Evolutionary conservation across 2,797 vertebrate species (phyloP), one percentile per base, ranked within the genome.

Genomic region (Chloroceryle amazona): DNA sequence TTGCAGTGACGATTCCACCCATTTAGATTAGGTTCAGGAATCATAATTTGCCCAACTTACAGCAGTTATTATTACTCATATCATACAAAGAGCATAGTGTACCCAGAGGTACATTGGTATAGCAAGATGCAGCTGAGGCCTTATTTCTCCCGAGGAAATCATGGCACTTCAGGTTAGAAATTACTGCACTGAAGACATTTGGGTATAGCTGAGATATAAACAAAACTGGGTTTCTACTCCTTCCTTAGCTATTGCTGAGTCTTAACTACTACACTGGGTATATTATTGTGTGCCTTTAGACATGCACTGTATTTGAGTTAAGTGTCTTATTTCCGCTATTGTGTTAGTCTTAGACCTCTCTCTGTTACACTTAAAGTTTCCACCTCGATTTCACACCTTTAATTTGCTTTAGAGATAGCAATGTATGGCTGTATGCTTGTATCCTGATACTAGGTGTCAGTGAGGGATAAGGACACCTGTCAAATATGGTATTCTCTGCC

Each of bases 401-500:
- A 76, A 78, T 49, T 18, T 70, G 9, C 41, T 10, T 2, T 67
- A 44, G 11, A 60, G 55, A 29, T 52, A 37, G 10, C 58, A n/a
- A 52, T 11, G 25, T 95, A 63, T 57, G 85, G 73, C 90, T 79
- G 51, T 81, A 55, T 86, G 70, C 82, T 94, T 95, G 70, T 93
- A 91, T 83, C 72, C 93, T 75, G 90, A 85, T 97, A 93, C 87
- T 89, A 90, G 89, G 86, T 39, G 47, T 67, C 82, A 87, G 52
- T 81, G 90, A 91, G 91, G 86, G 96, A 95, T 96, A 94, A 93
- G 91, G 86, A 87, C 70, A 82, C 60, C 83, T 97, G 79, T 81
- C 68, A 96, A 89, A 86, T 90, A 51, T 17, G 44, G 80, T 91
- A 82, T 81, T 89, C 74, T 87, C 91, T 95, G 72, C 88, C 55